Base-by-base conservation (phyloP, 30 jellyfish, hydroid and myxozoan species). In the Turritopsis dohrnii region DNA sequence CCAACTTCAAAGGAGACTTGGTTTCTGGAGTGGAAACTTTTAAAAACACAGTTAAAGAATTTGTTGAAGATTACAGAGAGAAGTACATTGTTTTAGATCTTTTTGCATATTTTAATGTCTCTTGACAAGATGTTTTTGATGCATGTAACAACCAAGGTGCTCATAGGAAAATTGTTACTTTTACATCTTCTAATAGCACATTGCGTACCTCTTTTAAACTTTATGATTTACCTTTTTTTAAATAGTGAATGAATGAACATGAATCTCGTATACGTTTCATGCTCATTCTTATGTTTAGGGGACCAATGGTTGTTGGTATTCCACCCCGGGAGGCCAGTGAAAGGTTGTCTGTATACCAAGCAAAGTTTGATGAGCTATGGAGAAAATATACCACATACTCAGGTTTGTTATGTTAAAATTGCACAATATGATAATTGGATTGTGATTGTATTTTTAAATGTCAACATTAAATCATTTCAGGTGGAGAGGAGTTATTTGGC, bases 401-500 rank as follows among this genome's bases (percentile, higher is more conserved):
- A 75, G 95, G 97, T 72, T 79, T 54, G 18, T 28, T 18, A 76
- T 16, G 52, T 22, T 22, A 69, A 60, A 60, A 69, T 22, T 69
- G 16, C 31, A 69, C 31, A 69, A 1, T 5, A 22, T 5, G 28
- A 69, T 69, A 69, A 22, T 9, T 22, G 16, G 60, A 41, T 41
- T 3, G 13, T 13, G 5, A 13, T 41, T 41, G 60, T 41, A 41
- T 3, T 41, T 41, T 41, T 41, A 41, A 41, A 41, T 41, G 13
- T 26, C 16, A 69, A 69, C 28, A 69, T 16, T 16, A 28, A 18
- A 28, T 27, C 4, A 21, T 28, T 27, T 27, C 72, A 89, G 96
- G 96, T 71, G 96, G 96, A 18, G 96, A 89, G 65, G 94, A 89
- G 77, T 81, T 89, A 30, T 89, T 89, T 76, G 96, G 96, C 21